Evolutionary conservation across 1,140 invertebrate genomes (phyloP).

Genomic region (Eupeodes corollae): DNA sequence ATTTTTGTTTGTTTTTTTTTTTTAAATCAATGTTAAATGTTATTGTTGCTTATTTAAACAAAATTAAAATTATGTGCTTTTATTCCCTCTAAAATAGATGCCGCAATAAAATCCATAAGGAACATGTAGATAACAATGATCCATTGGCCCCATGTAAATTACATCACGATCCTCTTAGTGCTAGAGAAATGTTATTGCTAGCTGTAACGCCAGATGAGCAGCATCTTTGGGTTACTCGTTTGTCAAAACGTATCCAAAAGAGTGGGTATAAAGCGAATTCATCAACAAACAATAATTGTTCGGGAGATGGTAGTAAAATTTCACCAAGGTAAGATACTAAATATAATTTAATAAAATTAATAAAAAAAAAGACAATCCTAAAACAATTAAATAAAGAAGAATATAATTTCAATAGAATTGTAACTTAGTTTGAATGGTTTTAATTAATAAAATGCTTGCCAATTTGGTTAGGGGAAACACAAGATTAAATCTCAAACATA

Average conservation of each 20-base stretch:
- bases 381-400: too few species aligned
- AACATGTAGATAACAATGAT: constrained; percentile 80
- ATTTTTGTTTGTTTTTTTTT: constrained; percentile 1
- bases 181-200: constrained; percentile 82
- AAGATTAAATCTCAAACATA: too few species aligned
- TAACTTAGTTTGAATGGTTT: too few species aligned
- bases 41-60: not conserved
- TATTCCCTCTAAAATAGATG: constrained; percentile 50
- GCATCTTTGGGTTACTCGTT: constrained; percentile 80
- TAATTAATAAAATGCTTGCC: too few species aligned
- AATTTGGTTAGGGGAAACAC: too few species aligned
- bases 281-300: constrained; percentile 45
- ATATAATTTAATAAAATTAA: not conserved
- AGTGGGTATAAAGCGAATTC: constrained; percentile 83
- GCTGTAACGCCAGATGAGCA: constrained; percentile 78
- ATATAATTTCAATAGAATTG: too few species aligned
- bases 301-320: constrained; percentile 44
- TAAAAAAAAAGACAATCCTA: too few species aligned
- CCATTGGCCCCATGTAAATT: constrained; percentile 81
- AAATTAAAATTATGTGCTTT: not conserved
- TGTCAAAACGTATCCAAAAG: constrained; percentile 87
- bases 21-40: not conserved
- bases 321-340: constrained; percentile 49
- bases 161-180: constrained; percentile 84
- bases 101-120: constrained; percentile 91